These are phyloP conservation scores for Argyresthia goedartella DNA, from an alignment of 2,888 invertebrate genomes.

Conservation along the genomic window DNA sequence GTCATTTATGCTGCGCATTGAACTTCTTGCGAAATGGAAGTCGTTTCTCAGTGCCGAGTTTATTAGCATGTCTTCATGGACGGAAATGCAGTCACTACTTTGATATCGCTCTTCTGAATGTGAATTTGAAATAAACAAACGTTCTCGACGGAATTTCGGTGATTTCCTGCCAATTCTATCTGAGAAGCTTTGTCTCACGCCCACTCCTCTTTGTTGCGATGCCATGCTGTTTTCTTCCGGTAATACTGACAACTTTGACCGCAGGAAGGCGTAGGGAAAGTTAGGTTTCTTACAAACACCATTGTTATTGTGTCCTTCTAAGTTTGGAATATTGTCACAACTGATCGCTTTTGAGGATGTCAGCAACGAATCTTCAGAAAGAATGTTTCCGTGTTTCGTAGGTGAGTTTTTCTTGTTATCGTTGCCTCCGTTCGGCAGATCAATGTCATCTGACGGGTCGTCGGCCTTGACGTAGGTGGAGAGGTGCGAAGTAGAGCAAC, in stretches of 20 bases:
- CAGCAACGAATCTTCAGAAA: constrained; percentile 48
- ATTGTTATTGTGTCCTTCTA: constrained; percentile 61
- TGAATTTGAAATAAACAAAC: constrained; percentile 57
- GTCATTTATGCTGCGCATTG: constrained; percentile 56
- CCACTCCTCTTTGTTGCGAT: constrained; percentile 57
- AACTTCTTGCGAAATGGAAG: constrained; percentile 48
- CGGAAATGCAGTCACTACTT: constrained; percentile 61
- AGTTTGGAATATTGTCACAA: constrained; percentile 79
- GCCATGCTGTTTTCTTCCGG: constrained; percentile 79
- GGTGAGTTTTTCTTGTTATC: constrained; percentile 42
- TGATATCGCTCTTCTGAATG: constrained; percentile 74
- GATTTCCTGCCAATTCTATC: constrained; percentile 61
- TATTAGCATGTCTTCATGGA: constrained; percentile 56
- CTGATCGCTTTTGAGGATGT: constrained; percentile 74
- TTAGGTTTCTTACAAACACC: constrained; percentile 72
- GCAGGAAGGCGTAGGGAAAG: constrained; percentile 83
- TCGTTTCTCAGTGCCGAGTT: constrained; percentile 47
- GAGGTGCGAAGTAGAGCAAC: constrained; percentile 83
- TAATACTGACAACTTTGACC: constrained; percentile 81
- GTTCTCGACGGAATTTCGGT: constrained; percentile 52
- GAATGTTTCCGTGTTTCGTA: constrained; percentile 35
- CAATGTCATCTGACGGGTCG: constrained; percentile 84
- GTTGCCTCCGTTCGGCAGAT: constrained; percentile 65
- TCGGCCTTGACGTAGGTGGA: constrained; percentile 83
- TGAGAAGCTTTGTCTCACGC: constrained; percentile 65